Conservation (phyloP, 2,797 vertebrate genomes). For the Threskiornis aethiopicus region DNA sequence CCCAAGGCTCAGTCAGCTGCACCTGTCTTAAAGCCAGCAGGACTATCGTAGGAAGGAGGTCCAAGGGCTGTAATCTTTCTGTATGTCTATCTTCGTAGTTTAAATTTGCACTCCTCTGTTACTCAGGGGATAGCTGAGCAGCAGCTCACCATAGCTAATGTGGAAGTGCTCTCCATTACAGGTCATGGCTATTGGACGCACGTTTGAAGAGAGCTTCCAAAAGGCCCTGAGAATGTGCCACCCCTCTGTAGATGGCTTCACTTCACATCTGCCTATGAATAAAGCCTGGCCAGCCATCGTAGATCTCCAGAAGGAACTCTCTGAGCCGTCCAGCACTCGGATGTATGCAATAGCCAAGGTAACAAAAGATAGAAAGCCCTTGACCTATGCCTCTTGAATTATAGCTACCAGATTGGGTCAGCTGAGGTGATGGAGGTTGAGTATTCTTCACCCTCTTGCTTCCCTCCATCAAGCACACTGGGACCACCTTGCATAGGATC, state of each 20-base stretch:
- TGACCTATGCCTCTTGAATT: not conserved
- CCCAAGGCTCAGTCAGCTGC: not conserved
- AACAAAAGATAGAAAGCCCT: not conserved
- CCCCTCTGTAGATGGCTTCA: constrained; percentile 89
- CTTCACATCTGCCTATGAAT: constrained; percentile 86
- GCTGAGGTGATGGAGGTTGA: not conserved
- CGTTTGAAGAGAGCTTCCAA: constrained; percentile 94
- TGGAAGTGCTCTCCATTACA: constrained; percentile 33
- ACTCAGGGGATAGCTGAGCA: not conserved
- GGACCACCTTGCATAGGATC: not conserved
- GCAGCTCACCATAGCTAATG: not conserved
- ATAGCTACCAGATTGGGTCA: not conserved
- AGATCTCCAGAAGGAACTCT: constrained; percentile 85
- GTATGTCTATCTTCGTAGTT: fast-evolving
- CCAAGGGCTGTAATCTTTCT: not conserved
- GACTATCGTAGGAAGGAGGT: not conserved
- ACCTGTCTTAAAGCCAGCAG: not conserved
- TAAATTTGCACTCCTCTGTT: not conserved
- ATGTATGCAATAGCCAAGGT: constrained; percentile 93
- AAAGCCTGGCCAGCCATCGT: constrained; percentile 82
- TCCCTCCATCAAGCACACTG: not conserved
- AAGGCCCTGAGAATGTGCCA: constrained; percentile 96
- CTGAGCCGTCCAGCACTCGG: constrained; percentile 88
- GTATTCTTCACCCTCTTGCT: not conserved
- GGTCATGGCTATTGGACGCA: constrained; percentile 94